These are phyloP conservation scores for Podarcis lilfordi DNA, from an alignment of 2,797 vertebrate species.

Conservation along the genomic window DNA sequence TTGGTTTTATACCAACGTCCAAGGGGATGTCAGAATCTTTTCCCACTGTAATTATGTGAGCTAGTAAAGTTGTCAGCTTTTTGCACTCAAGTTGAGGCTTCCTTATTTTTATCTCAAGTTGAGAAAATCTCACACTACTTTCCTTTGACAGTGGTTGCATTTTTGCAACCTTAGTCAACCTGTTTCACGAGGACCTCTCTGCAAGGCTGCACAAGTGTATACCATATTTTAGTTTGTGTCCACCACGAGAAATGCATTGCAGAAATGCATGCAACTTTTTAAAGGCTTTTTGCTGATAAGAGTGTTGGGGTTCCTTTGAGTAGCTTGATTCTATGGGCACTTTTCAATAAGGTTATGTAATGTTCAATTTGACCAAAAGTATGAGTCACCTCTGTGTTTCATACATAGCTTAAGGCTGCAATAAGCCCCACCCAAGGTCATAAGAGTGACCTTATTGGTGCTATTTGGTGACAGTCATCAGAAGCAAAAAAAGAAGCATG, in stretches of 20 bases:
- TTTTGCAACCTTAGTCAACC: background rate
- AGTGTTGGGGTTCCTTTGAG: rapidly evolving
- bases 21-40: background rate
- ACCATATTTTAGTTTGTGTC: background rate
- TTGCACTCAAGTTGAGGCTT: background rate
- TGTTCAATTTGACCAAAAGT: background rate
- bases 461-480: rapidly evolving
- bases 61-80: rapidly evolving
- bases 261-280: background rate
- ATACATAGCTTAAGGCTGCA: rapidly evolving
- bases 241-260: background rate
- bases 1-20: background rate
- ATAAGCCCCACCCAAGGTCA: background rate
- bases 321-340: rapidly evolving
- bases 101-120: background rate
- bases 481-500: rapidly evolving
- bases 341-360: background rate
- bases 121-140: background rate
- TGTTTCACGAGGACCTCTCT: background rate
- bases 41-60: background rate
- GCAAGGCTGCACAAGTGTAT: background rate
- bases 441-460: rapidly evolving
- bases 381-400: background rate
- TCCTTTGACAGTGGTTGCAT: rapidly evolving
- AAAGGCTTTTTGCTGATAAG: rapidly evolving